phyloP scores from a whole-genome alignment of 30 jellyfish, hydroid and myxozoan genomes.

The Aurelia sp. region DNA sequence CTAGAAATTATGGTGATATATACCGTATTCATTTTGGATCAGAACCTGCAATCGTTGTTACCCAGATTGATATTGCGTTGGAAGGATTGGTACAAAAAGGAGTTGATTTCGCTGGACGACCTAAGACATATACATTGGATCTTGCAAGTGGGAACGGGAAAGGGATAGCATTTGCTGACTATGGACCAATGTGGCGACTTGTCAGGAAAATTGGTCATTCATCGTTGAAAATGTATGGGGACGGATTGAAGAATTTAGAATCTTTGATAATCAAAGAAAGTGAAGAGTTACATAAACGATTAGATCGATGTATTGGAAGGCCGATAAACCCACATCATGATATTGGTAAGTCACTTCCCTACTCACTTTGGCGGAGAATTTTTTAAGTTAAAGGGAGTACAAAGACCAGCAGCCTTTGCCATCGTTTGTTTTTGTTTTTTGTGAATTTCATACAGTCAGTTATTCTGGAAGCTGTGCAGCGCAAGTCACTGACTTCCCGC shows the following conservation, averaged over 20 bases:
- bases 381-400: too few species aligned
- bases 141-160: constrained; percentile 83
- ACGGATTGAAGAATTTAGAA: constrained; percentile 78
- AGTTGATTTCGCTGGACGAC: constrained; percentile 90
- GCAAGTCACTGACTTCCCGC: too few species aligned
- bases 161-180: constrained; percentile 92
- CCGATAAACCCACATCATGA: constrained; percentile 82
- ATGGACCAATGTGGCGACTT: constrained; percentile 88
- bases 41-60: constrained; percentile 75
- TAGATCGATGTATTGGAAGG: constrained; percentile 45
- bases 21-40: constrained; percentile 78
- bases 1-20: constrained; percentile 79
- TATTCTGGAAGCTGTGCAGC: too few species aligned
- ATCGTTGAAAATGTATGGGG: constrained; percentile 86
- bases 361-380: too few species aligned
- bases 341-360: constrained; percentile 51
- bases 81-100: constrained; percentile 86
- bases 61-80: constrained; percentile 66
- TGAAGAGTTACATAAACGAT: constrained; percentile 82
- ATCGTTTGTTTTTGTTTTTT: too few species aligned
- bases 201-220: constrained; percentile 89
- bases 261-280: constrained; percentile 73
- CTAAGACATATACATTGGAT: constrained; percentile 76
- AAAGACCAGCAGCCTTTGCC: too few species aligned
- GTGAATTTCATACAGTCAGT: too few species aligned